Conservation (phyloP, 2,797 vertebrate genomes). For the Tokudaia muenninki region DNA sequence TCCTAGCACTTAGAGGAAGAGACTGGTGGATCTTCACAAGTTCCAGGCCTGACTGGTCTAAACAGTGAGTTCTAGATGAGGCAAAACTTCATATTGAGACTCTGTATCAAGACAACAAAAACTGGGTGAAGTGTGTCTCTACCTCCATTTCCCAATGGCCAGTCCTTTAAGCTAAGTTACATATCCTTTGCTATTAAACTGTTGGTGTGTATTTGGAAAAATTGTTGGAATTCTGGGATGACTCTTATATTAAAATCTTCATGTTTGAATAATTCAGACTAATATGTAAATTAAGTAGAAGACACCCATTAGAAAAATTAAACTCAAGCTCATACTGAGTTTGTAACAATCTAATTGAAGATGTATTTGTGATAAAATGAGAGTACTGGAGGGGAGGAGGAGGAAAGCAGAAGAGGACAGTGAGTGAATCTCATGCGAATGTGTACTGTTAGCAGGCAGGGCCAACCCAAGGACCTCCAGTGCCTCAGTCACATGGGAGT, state of each 20-base stretch:
- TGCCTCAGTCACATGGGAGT: not conserved
- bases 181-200: not conserved
- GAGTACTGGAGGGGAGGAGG: not conserved
- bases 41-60: not conserved
- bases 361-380: not conserved
- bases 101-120: not conserved
- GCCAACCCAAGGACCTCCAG: not conserved
- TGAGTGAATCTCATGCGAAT: not conserved
- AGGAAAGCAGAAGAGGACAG: not conserved
- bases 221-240: not conserved
- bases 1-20: not conserved
- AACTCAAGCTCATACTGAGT: slow-evolving; percentile 9
- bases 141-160: not conserved
- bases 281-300: not conserved
- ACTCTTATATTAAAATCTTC: not conserved
- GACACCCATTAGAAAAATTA: not conserved
- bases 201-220: not conserved
- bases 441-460: not conserved
- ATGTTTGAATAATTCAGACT: not conserved
- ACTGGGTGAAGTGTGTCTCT: not conserved
- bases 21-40: not conserved
- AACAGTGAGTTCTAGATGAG: not conserved
- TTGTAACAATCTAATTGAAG: not conserved
- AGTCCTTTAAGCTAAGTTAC: not conserved
- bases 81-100: not conserved